A percentile compares a stretch with the other conserved stretches of the same genome.
phyloP scores from a whole-genome alignment of 2,888 invertebrate species.

The Sinelater perroti region DNA sequence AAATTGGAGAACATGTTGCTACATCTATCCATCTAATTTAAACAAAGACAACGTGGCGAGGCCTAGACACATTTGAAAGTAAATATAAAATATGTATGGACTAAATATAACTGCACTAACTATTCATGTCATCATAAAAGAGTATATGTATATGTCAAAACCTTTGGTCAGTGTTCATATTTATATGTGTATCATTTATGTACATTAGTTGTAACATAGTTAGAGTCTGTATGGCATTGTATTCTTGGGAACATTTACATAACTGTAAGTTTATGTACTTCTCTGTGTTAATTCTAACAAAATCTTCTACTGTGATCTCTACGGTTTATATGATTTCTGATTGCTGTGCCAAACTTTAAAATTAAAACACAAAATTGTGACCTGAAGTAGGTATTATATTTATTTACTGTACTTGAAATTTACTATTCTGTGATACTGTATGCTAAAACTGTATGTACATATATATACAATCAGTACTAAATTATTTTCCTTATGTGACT shows the following conservation, averaged over 20 bases:
- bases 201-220: slow-evolving; percentile 4
- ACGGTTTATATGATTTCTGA: slow-evolving; percentile 41
- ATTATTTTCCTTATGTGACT: slow-evolving; percentile 31
- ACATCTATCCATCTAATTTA: not conserved
- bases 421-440: slow-evolving; percentile 38
- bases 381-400: slow-evolving; percentile 42
- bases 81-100: not conserved
- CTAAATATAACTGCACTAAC: not conserved
- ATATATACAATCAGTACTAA: slow-evolving; percentile 35
- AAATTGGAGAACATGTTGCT: not conserved
- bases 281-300: slow-evolving; percentile 39
- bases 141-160: slow-evolving; percentile 3
- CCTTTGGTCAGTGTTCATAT: slow-evolving; percentile 21
- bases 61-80: slow-evolving; percentile 12
- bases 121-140: not conserved
- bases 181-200: slow-evolving; percentile 18
- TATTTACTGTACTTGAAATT: slow-evolving; percentile 35
- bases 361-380: slow-evolving; percentile 46
- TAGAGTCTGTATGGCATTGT: slow-evolving; percentile 30
- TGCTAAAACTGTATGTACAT: slow-evolving; percentile 33
- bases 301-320: slow-evolving; percentile 48
- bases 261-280: slow-evolving; percentile 28
- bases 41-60: slow-evolving; percentile 17
- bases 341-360: slow-evolving; percentile 47
- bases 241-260: slow-evolving; percentile 39